These are phyloP conservation scores for Sakesphorus luctuosus DNA, from an alignment of 2,113 vertebrate genomes.

Conservation along the genomic window DNA sequence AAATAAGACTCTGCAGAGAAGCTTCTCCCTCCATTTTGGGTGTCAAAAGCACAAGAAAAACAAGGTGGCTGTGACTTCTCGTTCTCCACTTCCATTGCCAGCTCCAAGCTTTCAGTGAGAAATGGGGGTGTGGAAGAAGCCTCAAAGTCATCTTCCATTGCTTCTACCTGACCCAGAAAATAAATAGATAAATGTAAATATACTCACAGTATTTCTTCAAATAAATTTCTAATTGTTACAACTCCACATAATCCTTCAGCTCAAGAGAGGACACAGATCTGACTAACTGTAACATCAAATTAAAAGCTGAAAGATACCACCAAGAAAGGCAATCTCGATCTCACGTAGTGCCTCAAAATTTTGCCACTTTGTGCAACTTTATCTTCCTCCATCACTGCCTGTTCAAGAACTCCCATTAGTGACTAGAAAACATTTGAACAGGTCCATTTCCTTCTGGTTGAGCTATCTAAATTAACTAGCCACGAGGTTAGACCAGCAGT, in stretches of 20 bases:
- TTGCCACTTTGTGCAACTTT: not conserved
- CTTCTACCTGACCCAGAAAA: constrained; percentile 39
- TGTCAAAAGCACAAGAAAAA: constrained; percentile 85
- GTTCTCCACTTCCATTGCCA: constrained; percentile 71
- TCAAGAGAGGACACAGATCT: not conserved
- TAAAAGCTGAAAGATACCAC: not conserved
- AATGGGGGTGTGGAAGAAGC: constrained; percentile 74
- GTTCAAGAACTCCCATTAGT: not conserved
- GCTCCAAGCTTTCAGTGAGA: constrained; percentile 78
- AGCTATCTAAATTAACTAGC: not conserved
- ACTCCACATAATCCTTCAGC: not conserved
- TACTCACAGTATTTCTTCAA: not conserved
- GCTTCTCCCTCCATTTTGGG: constrained; percentile 66
- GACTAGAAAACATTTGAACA: not conserved
- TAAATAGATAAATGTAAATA: not conserved
- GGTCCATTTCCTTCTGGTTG: not conserved
- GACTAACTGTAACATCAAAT: not conserved
- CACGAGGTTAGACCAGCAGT: not conserved
- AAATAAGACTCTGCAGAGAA: constrained; percentile 85
- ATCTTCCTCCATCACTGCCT: not conserved
- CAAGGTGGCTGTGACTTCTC: constrained; percentile 71
- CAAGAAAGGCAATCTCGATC: not conserved
- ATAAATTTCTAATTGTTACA: not conserved
- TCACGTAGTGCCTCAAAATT: not conserved
- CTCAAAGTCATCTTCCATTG: constrained; percentile 82